Evolutionary conservation across 2,888 invertebrate species (phyloP), one percentile per base, ranked within the genome.

Genomic region (Silvanus unidentatus): DNA sequence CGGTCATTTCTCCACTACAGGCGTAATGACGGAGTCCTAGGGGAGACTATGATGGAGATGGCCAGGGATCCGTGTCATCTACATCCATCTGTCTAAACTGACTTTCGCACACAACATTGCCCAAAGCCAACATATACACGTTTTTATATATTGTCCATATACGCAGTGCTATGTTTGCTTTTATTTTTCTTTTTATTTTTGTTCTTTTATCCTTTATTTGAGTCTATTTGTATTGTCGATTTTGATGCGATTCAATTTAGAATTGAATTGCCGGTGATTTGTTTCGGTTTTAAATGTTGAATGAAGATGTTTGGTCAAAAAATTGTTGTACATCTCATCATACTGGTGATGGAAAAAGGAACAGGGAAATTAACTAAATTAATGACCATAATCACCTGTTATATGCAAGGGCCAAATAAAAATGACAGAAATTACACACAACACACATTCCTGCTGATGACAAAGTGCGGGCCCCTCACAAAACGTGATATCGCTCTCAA

Each of bases 401-500:
- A 56, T 56, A 54, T 54, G 56, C 52, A 56, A 42, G 41, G 42
- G 41, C 50, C 53, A 53, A 47, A 57, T 60, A 63, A 63, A 64
- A 63, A 62, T 62, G 55, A 59, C 54, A 52, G 52, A 59, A 62
- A 63, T 62, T 62, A 60, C 57, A 53, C 58, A 54, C 53, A n/a
- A 14, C 58, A 57, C 58, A 54, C 57, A 62, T 59, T 60, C 59
- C 60, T 45, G 15, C 48, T 48, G 45, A 52, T 64, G 63, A 65
- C 63, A 64, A 64, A 64, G 59, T 56, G 56, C 52, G 44, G 55
- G 54, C 55, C 55, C 54, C 54, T 53, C 55, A 57, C 58, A 57
- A 59, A 61, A 62, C 62, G 59, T 55, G 61, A 60, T 60, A 61
- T 60, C 56, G 54, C 60, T 53, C 48, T 48, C 52, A 55, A 50